Percentiles rank a stretch among this genome's conserved stretches.
Conservation (phyloP, 2,888 invertebrate species). For the Nomada lathburiana region DNA sequence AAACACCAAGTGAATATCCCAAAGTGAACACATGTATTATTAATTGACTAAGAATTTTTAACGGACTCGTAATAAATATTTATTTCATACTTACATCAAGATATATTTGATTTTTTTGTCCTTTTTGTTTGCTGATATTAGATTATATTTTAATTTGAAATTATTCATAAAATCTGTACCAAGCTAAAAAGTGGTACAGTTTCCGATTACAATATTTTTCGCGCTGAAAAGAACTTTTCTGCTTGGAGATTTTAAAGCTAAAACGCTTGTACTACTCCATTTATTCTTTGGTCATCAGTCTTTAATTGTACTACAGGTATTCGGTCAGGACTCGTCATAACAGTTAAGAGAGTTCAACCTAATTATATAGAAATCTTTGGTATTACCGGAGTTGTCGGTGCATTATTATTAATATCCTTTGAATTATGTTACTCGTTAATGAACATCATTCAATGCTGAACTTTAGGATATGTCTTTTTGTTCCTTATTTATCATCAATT, state of each 20-base stretch:
- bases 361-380: constrained; percentile 48
- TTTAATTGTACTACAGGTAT: constrained; percentile 70
- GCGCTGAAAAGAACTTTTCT: constrained; percentile 28
- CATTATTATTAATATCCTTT: constrained; percentile 40
- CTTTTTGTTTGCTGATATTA: constrained; percentile 53
- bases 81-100: constrained; percentile 40
- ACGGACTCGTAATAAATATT: constrained; percentile 57
- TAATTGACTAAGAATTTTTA: constrained; percentile 58
- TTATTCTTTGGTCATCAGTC: constrained; percentile 65
- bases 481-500: constrained; percentile 41
- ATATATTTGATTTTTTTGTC: constrained; percentile 69
- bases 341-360: constrained; percentile 33
- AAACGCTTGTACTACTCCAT: constrained; percentile 57
- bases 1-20: constrained; percentile 48
- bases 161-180: constrained; percentile 40
- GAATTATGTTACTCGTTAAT: constrained; percentile 30
- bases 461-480: constrained; percentile 72
- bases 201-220: constrained; percentile 23
- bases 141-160: constrained; percentile 41
- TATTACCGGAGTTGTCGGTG: constrained; percentile 34
- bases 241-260: constrained; percentile 56
- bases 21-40: constrained; percentile 49
- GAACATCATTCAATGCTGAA: constrained; percentile 59
- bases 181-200: constrained; percentile 59
- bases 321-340: constrained; percentile 36